Base-by-base conservation (phyloP, 2,888 invertebrate species). In the Pecten maximus region DNA sequence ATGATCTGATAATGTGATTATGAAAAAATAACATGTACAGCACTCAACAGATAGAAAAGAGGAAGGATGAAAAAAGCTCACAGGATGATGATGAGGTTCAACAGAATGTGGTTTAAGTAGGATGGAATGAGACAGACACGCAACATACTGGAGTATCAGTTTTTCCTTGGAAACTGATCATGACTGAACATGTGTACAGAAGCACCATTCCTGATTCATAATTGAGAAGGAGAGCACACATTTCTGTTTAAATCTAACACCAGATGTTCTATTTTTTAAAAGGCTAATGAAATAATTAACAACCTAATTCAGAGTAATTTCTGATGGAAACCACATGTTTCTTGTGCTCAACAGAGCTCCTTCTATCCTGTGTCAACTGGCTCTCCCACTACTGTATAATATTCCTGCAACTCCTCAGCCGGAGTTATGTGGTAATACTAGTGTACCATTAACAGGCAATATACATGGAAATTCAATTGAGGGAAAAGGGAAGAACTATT, bases 211-310 rank as follows among this genome's bases (percentile, higher is more conserved):
- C 12, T 10, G 12, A 44, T 44, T 44, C 16, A 74, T 74, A 74
- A 74, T 74, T 74, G 2, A 74, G 16, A 74, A 4, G n/a, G 60
- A 35, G 10, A 6, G 28, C 8, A 23, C 3, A n/a, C 23, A 28
- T 74, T 74, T 74, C 35, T 74, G 74, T n/a, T 23, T 3, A 54
- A 54, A 54, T 54, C 35, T 74, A 35, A 35, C 23, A 28, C 74
- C 74, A 74, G 74, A 74, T 74, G 74, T 74, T 74, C 10, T 74
- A 28, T 74, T 74, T 74, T 74, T 12, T 3, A 28, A 1, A 35
- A 23, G 74, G 74, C 74, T 74, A 74, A 74, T 74, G 74, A 74
- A 74, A 74, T 74, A 74, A 74, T 74, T 74, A 74, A 54, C 54
- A 54, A 0, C 19, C 54, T 54, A 54, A 35, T 35, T 74, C 8